Base-by-base conservation (phyloP, 1,140 invertebrate genomes). In the Acyrthosiphon pisum region DNA sequence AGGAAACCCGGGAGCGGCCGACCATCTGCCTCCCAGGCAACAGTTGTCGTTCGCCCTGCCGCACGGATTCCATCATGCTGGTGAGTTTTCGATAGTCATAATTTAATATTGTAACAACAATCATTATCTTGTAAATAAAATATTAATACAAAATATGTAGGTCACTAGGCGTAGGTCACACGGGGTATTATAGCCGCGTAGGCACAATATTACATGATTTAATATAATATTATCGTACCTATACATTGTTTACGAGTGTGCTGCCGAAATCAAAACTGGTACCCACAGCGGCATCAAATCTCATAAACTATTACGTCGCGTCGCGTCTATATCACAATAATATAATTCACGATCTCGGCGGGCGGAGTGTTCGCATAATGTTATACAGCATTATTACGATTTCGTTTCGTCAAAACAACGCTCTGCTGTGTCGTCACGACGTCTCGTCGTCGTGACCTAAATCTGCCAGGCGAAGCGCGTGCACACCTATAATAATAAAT, bases 21-120 rank as follows among this genome's bases (percentile, higher is more conserved):
- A 84, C 81, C 91, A 93, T 53, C 76, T 93, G 81, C 91, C 91
- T 35, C 91, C 91, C 81, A 53, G 91, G 37, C 91, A 93, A 93
- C 91, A 93, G 81, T 86, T 93, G 91, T 93, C 91, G 37, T 93
- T 93, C 48, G 91, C 91, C n/a, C 41, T 93, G 26, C 91, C 91
- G 3, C 91, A 93, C 91, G 76, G 91, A 23, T 93, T 93, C 48
- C 91, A 93, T 56, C 91, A 93, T 44, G 91, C 81, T 37, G 91
- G 91, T 93, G 11, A 93, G 81, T 46, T 46, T 86, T 44, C 9
- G 11, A 86, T 86, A 41, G 1, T 6, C 26, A 84, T 56, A n/a
- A 76, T 76, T 76, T 76, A n/a, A n/a, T 76, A 76, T n/a, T 76
- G n/a, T n/a, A 76, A 76, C 14, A 76, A n/a, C 14, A 6, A 76